Evolutionary conservation across 2,113 vertebrate genomes (phyloP), one percentile per base, ranked within the genome.

Genomic region (Campylomormyrus numenius): DNA sequence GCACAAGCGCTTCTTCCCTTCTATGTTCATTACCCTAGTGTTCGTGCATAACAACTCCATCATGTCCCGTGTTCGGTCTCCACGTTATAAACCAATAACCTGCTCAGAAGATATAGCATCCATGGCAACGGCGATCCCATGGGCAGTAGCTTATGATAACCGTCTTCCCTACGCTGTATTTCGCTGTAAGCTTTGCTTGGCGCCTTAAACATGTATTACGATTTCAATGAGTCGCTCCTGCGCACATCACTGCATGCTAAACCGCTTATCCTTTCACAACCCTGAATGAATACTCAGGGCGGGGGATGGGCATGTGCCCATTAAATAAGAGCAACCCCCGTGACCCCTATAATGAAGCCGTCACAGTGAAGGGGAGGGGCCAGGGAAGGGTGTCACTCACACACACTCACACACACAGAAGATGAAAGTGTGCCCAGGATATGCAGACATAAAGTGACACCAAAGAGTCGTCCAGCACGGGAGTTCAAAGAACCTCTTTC

Each of bases 401-500:
- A 53, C 35, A 87, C 42, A 84, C 62, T 90, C 83, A 88, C 89
- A 91, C 89, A 90, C 91, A 90, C 66, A 91, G 92, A 93, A 93
- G 94, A 92, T 91, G 77, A 91, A 92, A 92, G 90, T 84, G 42
- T 50, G 53, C n/a, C 35, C 42, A 74, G 80, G 66, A 85, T 66
- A 46, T 24, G 48, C 62, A 87, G 42, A 77, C 56, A 50, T 62
- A n/a, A 27, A 42, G 49, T 27, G 85, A 87, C 85, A 70, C 53
- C 89, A 77, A 88, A 77, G 46, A 48, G 85, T 62, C 89, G 90
- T 35, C 84, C 91, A 91, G 89, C 83, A 93, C 91, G 27, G 39
- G 88, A 93, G 92, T 94, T 95, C 92, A 94, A 92, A 94, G 93
- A 88, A 93, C 86, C 50, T 17, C 91, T 94, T 94, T 94, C 91